These are phyloP conservation scores for Sminthurinus aureus DNA, from an alignment of 2,888 invertebrate genomes.

Conservation along the genomic window DNA sequence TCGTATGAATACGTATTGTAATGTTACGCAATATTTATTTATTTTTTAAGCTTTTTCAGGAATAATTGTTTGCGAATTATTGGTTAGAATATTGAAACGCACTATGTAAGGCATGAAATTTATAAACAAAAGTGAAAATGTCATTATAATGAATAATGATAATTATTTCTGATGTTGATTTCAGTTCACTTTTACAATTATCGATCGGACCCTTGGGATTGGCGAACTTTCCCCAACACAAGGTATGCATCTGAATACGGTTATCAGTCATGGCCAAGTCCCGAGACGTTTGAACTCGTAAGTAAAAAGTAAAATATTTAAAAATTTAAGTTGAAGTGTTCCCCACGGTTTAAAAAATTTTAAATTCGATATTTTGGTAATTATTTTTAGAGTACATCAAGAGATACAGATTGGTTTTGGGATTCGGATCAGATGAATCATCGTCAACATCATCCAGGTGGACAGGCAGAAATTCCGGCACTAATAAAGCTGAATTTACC, in stretches of 20 bases:
- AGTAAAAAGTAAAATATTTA: not conserved
- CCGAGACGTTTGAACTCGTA: slow-evolving; percentile 72
- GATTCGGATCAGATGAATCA: slow-evolving; percentile 63
- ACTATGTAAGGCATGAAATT: no score
- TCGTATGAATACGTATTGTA: no score
- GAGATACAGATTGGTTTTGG: slow-evolving; percentile 62
- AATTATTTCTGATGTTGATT: slow-evolving; percentile 57
- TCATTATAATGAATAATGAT: no score
- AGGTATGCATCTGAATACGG: slow-evolving; percentile 94
- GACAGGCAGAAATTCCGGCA: slow-evolving; percentile 71
- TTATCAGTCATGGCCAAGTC: slow-evolving; percentile 85
- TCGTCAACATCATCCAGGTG: slow-evolving; percentile 86
- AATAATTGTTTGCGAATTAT: no score
- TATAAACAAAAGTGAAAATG: no score
- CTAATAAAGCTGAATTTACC: slow-evolving; percentile 73
- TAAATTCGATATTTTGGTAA: not conserved
- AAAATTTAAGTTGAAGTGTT: no score
- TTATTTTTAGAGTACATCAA: slow-evolving; percentile 59
- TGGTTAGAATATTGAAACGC: no score
- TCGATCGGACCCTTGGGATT: slow-evolving; percentile 79
- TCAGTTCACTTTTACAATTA: slow-evolving; percentile 91
- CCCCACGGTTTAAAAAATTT: no score
- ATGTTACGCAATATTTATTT: no score
- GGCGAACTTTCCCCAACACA: slow-evolving; percentile 67
- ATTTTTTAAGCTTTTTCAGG: no score